Percentiles rank a stretch among this genome's conserved stretches.
These are phyloP conservation scores for Avahi laniger DNA, from an alignment of 2,797 vertebrate genomes.

Conservation along the genomic window DNA sequence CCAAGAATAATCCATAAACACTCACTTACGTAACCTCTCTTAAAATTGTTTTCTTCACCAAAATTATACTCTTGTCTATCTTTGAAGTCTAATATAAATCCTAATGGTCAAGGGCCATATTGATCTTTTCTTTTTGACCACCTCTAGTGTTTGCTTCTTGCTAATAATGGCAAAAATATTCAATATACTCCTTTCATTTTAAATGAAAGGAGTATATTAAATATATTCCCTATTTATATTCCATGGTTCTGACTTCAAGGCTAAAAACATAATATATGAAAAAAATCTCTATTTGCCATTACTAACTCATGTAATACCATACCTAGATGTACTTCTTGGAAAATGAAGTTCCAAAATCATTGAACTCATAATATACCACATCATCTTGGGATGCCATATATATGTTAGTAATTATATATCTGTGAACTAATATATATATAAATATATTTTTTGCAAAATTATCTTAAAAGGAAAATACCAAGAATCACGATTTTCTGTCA, in stretches of 20 bases:
- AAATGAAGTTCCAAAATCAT: not conserved
- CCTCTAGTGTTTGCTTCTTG: not conserved
- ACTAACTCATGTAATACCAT: not conserved
- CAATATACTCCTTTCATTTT: not conserved
- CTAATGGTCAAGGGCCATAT: not conserved
- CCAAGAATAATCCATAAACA: not conserved
- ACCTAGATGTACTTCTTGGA: not conserved
- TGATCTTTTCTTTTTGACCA: not conserved
- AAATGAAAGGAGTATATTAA: not conserved
- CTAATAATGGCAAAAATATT: not conserved
- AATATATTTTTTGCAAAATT: not conserved
- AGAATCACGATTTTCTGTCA: not conserved
- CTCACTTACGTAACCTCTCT: not conserved
- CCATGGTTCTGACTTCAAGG: not conserved
- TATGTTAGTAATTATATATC: not conserved
- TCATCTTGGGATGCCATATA: not conserved
- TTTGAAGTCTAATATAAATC: not conserved
- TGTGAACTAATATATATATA: not conserved
- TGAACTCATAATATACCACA: not conserved
- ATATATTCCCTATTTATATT: not conserved
- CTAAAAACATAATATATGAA: not conserved
- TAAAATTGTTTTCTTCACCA: not conserved
- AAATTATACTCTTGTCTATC: not conserved
- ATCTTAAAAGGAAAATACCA: not conserved
- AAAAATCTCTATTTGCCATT: not conserved